A percentile compares a stretch with the other conserved stretches of the same genome.
Conservation (phyloP, 2,113 vertebrate species). For the Corydoras sp. region DNA sequence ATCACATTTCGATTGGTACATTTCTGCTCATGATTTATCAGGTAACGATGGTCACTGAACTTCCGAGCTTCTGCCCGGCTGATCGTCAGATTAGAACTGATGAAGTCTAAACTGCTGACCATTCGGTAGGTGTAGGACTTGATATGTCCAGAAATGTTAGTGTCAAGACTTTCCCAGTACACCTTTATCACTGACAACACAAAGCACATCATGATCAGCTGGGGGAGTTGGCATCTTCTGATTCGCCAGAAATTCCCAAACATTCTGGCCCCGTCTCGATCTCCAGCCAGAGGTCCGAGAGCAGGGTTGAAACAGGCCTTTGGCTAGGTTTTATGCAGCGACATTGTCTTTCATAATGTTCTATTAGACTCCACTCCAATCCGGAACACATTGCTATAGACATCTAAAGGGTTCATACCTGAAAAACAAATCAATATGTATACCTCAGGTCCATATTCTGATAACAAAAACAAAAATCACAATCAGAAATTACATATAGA, state of each 20-base stretch:
- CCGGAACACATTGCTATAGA: slow-evolving; percentile 10
- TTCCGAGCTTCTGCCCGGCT: slow-evolving; percentile 59
- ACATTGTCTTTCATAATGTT: slow-evolving; percentile 31
- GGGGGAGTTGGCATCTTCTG: slow-evolving; percentile 74
- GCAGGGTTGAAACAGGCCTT: neutral
- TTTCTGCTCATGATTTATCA: slow-evolving; percentile 81
- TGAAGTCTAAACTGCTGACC: slow-evolving; percentile 74
- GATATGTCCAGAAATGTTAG: slow-evolving; percentile 68
- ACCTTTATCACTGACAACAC: slow-evolving; percentile 76
- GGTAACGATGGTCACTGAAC: slow-evolving; percentile 68
- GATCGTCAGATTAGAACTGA: slow-evolving; percentile 78
- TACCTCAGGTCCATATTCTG: neutral
- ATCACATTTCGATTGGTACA: slow-evolving; percentile 75
- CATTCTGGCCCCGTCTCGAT: slow-evolving; percentile 67
- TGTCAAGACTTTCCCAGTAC: slow-evolving; percentile 77
- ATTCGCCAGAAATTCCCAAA: slow-evolving; percentile 70
- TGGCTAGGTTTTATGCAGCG: slow-evolving; percentile 28
- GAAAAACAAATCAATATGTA: slow-evolving; percentile 13
- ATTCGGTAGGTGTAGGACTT: slow-evolving; percentile 86
- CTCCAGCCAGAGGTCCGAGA: slow-evolving; percentile 30
- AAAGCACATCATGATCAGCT: slow-evolving; percentile 76
- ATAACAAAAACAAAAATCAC: too few species aligned
- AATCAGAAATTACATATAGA: too few species aligned
- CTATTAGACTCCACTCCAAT: slow-evolving; percentile 48
- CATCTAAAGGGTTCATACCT: neutral